Evolutionary conservation across 2,888 invertebrate species (phyloP).

Genomic region (Scaptomyza flava): DNA sequence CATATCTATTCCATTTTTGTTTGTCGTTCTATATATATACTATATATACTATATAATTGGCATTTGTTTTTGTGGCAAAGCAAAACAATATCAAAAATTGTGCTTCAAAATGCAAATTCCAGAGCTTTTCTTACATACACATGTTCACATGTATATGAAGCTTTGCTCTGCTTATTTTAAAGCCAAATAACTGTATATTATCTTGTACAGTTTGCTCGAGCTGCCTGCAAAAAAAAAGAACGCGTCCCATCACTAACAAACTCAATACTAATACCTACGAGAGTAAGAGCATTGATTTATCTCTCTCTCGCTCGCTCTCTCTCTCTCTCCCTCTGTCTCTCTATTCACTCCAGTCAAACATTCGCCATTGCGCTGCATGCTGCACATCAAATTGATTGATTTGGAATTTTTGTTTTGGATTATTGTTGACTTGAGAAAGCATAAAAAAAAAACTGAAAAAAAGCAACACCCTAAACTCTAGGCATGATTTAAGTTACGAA

Average conservation of each 20-base stretch:
- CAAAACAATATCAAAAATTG: conserved; percentile 27
- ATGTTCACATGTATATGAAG: no score
- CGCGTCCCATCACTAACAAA: conserved; percentile 34
- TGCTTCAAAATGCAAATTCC: conserved; percentile 27
- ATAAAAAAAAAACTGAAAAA: not conserved
- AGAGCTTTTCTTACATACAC: conserved; percentile 31
- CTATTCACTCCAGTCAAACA: conserved; percentile 9
- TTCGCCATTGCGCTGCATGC: conserved; percentile 44
- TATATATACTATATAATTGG: conserved; percentile 60
- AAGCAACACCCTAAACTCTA: conserved; percentile 25
- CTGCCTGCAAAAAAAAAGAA: conserved; percentile 8
- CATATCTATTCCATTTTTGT: conserved; percentile 54
- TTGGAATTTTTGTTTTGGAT: not conserved
- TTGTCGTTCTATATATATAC: conserved; percentile 47
- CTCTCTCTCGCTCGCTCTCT: conserved; percentile 1
- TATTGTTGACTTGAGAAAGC: conserved; percentile 19
- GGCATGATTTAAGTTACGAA: conserved; percentile 52
- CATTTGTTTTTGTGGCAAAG: conserved; percentile 79
- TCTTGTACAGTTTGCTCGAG: conserved; percentile 14
- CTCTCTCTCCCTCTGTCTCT: conserved; percentile 4
- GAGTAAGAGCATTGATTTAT: conserved; percentile 24
- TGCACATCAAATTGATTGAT: conserved; percentile 35
- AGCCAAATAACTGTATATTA: conserved; percentile 9
- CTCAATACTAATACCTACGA: conserved; percentile 35
- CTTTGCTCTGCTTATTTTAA: conserved; percentile 5